A percentile compares a stretch with the other conserved stretches of the same genome.
phyloP scores from a whole-genome alignment of 1,140 invertebrate species.

The Glomeris maerens region DNA sequence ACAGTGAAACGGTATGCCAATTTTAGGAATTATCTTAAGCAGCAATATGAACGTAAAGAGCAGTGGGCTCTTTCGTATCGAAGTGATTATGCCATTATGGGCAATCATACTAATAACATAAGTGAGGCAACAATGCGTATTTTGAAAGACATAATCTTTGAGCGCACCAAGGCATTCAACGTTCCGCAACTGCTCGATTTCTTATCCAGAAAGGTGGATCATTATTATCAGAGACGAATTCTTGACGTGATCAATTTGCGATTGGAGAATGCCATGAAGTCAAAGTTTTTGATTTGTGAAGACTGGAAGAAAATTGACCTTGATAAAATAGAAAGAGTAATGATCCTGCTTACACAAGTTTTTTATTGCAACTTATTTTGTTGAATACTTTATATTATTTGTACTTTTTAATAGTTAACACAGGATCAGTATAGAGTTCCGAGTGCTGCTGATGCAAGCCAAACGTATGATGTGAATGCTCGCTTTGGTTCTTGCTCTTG shows the following conservation, averaged over 20 bases:
- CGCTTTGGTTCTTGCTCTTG: not conserved
- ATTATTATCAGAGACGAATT: not conserved
- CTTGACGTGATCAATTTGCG: not conserved
- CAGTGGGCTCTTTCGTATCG: too few species aligned
- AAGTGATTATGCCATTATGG: not conserved
- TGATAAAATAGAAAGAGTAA: not conserved
- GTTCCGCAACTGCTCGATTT: not conserved
- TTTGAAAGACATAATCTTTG: not conserved
- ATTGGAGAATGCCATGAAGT: slow-evolving; percentile 1
- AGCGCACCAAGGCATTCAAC: not conserved
- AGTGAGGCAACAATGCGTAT: not conserved
- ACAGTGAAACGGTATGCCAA: too few species aligned
- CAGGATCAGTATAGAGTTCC: too few species aligned
- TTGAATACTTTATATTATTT: too few species aligned
- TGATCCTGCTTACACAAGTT: not conserved
- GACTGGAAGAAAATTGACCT: not conserved
- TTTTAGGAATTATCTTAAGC: too few species aligned
- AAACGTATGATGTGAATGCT: not conserved
- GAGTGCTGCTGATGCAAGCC: too few species aligned
- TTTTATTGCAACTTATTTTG: not conserved
- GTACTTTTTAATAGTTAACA: too few species aligned
- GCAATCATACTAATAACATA: not conserved
- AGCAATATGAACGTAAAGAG: too few species aligned
- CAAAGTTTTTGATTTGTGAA: not conserved
- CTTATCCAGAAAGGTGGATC: not conserved